Evolutionary conservation across 2,888 invertebrate genomes (phyloP), one percentile per base, ranked within the genome.

Genomic region (Brenthis daphne): DNA sequence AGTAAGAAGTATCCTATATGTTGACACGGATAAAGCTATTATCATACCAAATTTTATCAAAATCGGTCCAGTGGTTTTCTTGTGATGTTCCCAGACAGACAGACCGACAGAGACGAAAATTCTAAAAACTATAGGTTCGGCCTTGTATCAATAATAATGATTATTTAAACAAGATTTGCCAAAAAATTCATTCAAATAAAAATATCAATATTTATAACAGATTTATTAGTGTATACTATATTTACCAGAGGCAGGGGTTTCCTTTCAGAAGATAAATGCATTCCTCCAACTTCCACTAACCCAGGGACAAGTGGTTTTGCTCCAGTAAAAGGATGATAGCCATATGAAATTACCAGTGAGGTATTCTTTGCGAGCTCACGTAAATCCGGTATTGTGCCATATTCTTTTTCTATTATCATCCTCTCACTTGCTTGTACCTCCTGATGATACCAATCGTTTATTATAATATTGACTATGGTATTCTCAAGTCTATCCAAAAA

Each of bases 271-370:
- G 86, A 86, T 56, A 95, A 85, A 77, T 95, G 94, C 82, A 95
- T 90, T 0, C 95, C 95, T 11, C 95, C 95, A 13, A 95, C 92
- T 85, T 95, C 95, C 12, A 96, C 86, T 0, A 95, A 82, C 24
- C 94, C 94, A 0, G 94, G 94, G 0, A 94, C 77, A 3, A 88
- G 76, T 33, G 63, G 63, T 37, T 14, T 63, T 12, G 33, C 63
- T 63, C 63, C 63, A 63, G 16, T 63, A 3, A 63, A 51, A 6
- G 63, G 50, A n/a, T 63, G 43, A 53, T 63, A 63, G 16, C 16
- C 14, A 6, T 63, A 53, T 37, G 53, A 16, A 4, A 63, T 12
- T 16, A 53, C 51, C 16, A 63, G 16, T 0, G 63, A 63, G 16
- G 63, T 63, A 43, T 63, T 63, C 33, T 43, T 63, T 16, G 63